Percentiles rank a stretch among this genome's conserved stretches.
phyloP scores from a whole-genome alignment of 2,888 invertebrate species.

The Phaonia tiefii region DNA sequence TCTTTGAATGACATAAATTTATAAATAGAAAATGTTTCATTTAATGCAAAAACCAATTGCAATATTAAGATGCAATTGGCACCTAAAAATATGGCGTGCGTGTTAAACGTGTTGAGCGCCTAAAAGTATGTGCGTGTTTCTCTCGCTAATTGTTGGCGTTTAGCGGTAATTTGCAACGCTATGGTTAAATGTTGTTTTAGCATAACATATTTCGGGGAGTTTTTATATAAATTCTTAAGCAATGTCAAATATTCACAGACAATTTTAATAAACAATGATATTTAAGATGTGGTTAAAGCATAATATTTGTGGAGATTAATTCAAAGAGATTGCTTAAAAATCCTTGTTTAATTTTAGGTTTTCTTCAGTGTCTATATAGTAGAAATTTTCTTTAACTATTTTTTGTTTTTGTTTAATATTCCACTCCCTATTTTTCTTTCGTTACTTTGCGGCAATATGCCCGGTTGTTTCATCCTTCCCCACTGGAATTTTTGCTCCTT shows the following conservation, averaged over 20 bases:
- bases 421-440: conserved; percentile 54
- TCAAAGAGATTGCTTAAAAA: neutral
- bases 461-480: neutral
- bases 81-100: conserved; percentile 37
- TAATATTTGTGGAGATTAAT: too few species aligned
- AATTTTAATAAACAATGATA: too few species aligned
- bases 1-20: neutral
- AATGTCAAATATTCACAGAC: too few species aligned
- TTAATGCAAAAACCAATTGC: too few species aligned
- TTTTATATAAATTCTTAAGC: too few species aligned
- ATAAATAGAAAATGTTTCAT: too few species aligned
- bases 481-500: neutral
- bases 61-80: too few species aligned
- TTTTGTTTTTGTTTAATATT: conserved; percentile 58
- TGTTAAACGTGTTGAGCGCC: conserved; percentile 55
- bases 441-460: conserved; percentile 21
- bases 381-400: conserved; percentile 23
- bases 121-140: conserved; percentile 62
- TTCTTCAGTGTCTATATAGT: neutral
- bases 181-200: neutral
- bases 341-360: neutral
- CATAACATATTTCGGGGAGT: too few species aligned
- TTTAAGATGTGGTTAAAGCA: too few species aligned
- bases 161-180: conserved; percentile 29
- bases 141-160: conserved; percentile 52